A percentile compares a stretch with the other conserved stretches of the same genome.
These are phyloP conservation scores for Lagria hirta DNA, from an alignment of 2,888 invertebrate genomes.

Conservation along the genomic window DNA sequence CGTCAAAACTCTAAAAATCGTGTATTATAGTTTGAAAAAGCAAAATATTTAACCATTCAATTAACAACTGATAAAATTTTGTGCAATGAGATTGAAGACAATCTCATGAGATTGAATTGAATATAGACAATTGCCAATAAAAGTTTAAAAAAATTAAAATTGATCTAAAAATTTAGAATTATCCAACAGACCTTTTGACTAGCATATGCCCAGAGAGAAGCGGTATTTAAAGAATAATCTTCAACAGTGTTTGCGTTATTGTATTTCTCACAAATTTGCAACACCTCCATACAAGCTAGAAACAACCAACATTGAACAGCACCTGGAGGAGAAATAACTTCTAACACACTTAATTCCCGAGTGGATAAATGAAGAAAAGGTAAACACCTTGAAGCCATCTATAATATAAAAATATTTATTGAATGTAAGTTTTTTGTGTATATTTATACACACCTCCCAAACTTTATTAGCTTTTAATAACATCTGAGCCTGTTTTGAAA, in stretches of 20 bases:
- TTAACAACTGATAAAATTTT: no score
- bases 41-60: no score
- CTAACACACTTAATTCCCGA: slow-evolving; percentile 79
- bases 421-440: no score
- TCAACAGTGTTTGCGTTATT: slow-evolving; percentile 68
- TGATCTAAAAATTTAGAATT: no score
- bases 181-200: slow-evolving; percentile 57
- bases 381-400: slow-evolving; percentile 85
- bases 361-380: slow-evolving; percentile 89
- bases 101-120: no score
- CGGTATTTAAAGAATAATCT: slow-evolving; percentile 81
- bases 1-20: no score
- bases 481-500: slow-evolving; percentile 89
- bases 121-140: no score
- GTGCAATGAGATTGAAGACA: no score
- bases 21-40: no score
- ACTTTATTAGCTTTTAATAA: slow-evolving; percentile 71
- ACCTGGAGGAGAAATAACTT: slow-evolving; percentile 77
- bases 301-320: slow-evolving; percentile 92
- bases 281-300: slow-evolving; percentile 81
- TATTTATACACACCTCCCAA: slow-evolving; percentile 67
- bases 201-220: slow-evolving; percentile 83
- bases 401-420: slow-evolving; percentile 24
- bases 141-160: no score
- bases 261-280: slow-evolving; percentile 75